phyloP scores from a whole-genome alignment of 1,140 invertebrate genomes.

The Calycopis cecrops region DNA sequence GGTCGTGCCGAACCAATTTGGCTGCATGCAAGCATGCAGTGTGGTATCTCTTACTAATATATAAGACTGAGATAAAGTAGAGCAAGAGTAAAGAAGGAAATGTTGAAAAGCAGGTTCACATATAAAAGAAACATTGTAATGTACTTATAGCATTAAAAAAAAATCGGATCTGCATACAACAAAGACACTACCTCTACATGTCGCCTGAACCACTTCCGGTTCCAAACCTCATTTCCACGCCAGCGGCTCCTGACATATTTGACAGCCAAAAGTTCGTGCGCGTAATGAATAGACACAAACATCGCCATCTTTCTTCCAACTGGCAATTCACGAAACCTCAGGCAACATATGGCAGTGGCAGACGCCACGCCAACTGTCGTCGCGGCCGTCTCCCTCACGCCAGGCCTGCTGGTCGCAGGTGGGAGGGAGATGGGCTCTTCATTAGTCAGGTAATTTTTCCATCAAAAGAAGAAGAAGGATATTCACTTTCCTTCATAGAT shows the following conservation, averaged over 20 bases:
- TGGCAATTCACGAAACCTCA: conserved; percentile 64
- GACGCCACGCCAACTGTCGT: conserved; percentile 65
- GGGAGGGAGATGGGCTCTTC: conserved; percentile 46
- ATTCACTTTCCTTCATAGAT: too few relatives aligned
- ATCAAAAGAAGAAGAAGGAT: too few relatives aligned
- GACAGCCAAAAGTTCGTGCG: conserved; percentile 16
- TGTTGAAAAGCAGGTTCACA: too few relatives aligned
- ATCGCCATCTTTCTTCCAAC: conserved; percentile 46
- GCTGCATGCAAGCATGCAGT: too few relatives aligned
- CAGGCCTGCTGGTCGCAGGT: conserved; percentile 16
- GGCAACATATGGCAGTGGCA: conserved; percentile 65
- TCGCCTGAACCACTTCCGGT: neutral
- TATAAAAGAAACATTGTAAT: too few relatives aligned
- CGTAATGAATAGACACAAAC: conserved; percentile 58
- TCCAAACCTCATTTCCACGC: conserved; percentile 12
- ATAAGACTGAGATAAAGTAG: too few relatives aligned
- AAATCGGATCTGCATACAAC: too few relatives aligned
- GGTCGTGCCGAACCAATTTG: too few relatives aligned
- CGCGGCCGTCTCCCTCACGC: conserved; percentile 35
- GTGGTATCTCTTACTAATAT: too few relatives aligned
- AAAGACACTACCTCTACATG: neutral
- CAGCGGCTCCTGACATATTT: conserved; percentile 4
- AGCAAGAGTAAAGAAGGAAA: too few relatives aligned
- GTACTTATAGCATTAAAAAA: too few relatives aligned
- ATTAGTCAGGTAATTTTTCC: too few relatives aligned